A percentile compares a stretch with the other conserved stretches of the same genome.
Evolutionary conservation across 1,140 invertebrate genomes (phyloP).

Genomic region (Pararge aegeria): DNA sequence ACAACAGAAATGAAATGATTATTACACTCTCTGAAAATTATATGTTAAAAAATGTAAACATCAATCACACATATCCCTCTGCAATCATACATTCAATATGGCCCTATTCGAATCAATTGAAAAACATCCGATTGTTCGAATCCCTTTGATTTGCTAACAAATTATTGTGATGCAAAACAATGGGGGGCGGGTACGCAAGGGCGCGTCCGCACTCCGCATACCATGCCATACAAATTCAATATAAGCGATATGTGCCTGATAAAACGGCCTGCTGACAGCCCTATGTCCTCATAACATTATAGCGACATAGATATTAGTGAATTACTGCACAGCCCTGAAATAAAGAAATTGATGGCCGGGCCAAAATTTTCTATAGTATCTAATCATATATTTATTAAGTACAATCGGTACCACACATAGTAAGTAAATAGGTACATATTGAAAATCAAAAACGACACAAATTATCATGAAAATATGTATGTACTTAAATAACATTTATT

Average conservation of each 20-base stretch:
- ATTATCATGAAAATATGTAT: no score
- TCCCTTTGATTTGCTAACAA: slow-evolving; percentile 34
- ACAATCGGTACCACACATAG: no score
- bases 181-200: slow-evolving; percentile 21
- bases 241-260: slow-evolving; percentile 3
- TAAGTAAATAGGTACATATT: no score
- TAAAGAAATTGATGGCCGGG: no score
- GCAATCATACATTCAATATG: slow-evolving; percentile 21
- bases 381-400: no score
- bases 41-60: slow-evolving; percentile 13
- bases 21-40: background rate
- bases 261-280: slow-evolving; percentile 1
- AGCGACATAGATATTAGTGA: no score
- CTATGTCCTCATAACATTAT: background rate
- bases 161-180: slow-evolving; percentile 31
- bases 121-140: slow-evolving; percentile 30
- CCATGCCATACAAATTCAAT: slow-evolving; percentile 21
- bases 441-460: no score
- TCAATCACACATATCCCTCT: slow-evolving; percentile 21
- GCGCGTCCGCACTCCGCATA: slow-evolving; percentile 17
- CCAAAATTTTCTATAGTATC: no score
- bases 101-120: slow-evolving; percentile 24
- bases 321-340: no score
- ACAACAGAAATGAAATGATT: no score
- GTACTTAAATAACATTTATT: no score